phyloP scores from a whole-genome alignment of 2,888 invertebrate species.

The Phortica magna region DNA sequence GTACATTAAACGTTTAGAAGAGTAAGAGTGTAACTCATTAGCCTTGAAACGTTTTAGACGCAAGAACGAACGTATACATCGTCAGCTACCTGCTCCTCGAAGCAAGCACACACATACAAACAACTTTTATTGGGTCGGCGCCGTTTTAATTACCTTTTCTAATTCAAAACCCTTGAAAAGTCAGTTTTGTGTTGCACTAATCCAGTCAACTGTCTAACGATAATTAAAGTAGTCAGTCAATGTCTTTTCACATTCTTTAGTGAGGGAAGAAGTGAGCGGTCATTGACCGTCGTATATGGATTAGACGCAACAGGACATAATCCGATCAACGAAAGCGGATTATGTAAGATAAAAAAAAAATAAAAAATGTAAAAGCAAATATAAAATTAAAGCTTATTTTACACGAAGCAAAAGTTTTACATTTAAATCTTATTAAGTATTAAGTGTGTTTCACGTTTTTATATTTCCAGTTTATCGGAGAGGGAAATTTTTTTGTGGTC shows the following conservation, averaged over 20 bases:
- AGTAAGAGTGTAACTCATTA: conserved; percentile 65
- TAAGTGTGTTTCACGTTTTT: no score
- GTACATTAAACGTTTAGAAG: conserved; percentile 46
- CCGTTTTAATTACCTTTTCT: conserved; percentile 6
- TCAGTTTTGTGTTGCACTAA: background rate
- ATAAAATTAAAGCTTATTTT: conserved; percentile 21
- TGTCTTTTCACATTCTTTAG: background rate
- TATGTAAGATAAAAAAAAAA: conserved; percentile 54
- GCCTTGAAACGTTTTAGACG: conserved; percentile 47
- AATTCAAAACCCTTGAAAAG: background rate
- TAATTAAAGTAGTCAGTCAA: background rate
- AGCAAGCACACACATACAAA: conserved; percentile 11
- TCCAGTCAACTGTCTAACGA: background rate
- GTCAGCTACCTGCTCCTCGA: conserved; percentile 41
- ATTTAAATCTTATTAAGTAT: no score
- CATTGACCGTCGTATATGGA: conserved; percentile 40
- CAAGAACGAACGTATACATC: background rate
- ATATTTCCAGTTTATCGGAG: no score
- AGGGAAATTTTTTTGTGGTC: no score
- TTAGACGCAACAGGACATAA: conserved; percentile 67
- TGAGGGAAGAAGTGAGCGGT: background rate
- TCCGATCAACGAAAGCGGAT: conserved; percentile 71
- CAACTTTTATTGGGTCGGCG: background rate
- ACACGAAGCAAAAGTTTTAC: conserved; percentile 1
- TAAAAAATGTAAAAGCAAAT: no score